phyloP scores from a whole-genome alignment of 2,888 invertebrate species.

The Didymodactylos carnosus region DNA sequence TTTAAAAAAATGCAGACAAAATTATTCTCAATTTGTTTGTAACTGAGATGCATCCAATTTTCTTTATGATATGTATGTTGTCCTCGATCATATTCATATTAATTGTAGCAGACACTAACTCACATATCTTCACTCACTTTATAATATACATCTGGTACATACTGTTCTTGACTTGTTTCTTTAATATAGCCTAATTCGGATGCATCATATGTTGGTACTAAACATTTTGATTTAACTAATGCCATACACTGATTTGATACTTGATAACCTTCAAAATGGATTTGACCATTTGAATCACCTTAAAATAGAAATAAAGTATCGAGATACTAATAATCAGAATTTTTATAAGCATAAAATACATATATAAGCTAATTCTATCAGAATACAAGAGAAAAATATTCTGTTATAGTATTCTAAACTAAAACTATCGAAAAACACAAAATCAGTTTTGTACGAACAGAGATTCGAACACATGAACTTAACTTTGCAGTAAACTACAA shows the following conservation, averaged over 20 bases:
- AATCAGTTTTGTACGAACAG: too few species aligned
- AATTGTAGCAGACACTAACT: not conserved
- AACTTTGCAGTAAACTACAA: too few species aligned
- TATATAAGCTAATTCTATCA: too few species aligned
- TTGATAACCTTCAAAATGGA: constrained; percentile 96
- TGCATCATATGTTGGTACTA: constrained; percentile 86
- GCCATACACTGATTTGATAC: constrained; percentile 96
- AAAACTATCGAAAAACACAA: too few species aligned
- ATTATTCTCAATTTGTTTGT: too few species aligned
- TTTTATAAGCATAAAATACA: too few species aligned
- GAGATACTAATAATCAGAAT: too few species aligned
- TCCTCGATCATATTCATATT: not conserved
- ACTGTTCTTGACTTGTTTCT: constrained; percentile 74
- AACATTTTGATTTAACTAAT: constrained; percentile 69
- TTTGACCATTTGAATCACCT: constrained; percentile 72
- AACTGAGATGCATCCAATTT: not conserved
- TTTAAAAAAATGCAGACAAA: too few species aligned
- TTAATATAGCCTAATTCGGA: constrained; percentile 86
- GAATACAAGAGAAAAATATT: too few species aligned
- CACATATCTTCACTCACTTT: constrained; percentile 46
- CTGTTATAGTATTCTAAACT: too few species aligned
- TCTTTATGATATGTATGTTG: not conserved
- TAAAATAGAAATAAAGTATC: too few species aligned
- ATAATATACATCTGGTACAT: constrained; percentile 95
- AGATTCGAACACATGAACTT: too few species aligned